Conservation (phyloP, 2,888 invertebrate species). For the Plutella xylostella region DNA sequence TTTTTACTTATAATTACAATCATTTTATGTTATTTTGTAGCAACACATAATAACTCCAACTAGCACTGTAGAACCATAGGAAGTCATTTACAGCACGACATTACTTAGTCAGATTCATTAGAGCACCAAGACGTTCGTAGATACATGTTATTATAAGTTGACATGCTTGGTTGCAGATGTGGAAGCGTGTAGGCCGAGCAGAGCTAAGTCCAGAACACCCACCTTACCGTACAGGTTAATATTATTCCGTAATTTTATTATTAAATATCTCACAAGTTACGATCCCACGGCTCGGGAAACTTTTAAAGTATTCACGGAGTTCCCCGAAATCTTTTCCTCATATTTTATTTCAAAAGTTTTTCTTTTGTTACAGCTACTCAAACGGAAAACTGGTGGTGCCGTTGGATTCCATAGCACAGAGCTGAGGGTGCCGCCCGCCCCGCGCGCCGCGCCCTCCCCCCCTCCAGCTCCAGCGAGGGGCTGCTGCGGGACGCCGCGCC, state of each 20-base stretch:
- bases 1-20: no score
- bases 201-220: constrained; percentile 67
- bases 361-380: constrained; percentile 65
- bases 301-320: not conserved
- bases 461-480: constrained; percentile 52
- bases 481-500: no score
- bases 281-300: not conserved
- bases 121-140: no score
- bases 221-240: constrained; percentile 67
- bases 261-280: not conserved
- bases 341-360: constrained; percentile 11
- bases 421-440: constrained; percentile 55
- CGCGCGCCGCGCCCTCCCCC: constrained; percentile 49
- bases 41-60: no score
- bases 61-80: no score
- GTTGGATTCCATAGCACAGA: constrained; percentile 68
- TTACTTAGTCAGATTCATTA: no score
- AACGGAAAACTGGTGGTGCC: constrained; percentile 71
- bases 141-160: constrained; percentile 20
- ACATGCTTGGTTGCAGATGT: constrained; percentile 56
- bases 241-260: constrained; percentile 17
- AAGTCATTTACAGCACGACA: no score
- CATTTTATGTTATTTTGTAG: no score
- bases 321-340: not conserved
- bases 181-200: constrained; percentile 66